Conservation (phyloP, 2,797 vertebrate genomes). For the Sebastes nivosus region DNA sequence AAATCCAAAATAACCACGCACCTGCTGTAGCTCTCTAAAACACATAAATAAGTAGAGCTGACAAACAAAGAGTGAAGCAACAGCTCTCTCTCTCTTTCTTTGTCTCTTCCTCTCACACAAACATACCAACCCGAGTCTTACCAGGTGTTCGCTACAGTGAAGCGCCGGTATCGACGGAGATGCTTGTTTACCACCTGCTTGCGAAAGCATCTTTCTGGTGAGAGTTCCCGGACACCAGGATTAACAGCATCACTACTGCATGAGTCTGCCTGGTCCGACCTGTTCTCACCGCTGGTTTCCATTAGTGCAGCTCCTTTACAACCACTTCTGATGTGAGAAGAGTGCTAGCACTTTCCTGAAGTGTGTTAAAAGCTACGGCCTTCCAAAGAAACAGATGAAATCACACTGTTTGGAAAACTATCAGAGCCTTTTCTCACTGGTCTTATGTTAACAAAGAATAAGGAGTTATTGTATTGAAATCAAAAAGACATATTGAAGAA, state of each 20-base stretch:
- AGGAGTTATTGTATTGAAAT: not conserved
- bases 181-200: conserved; percentile 89
- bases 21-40: not conserved
- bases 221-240: conserved; percentile 73
- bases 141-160: conserved; percentile 91
- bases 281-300: conserved; percentile 21
- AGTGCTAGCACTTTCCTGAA: not conserved
- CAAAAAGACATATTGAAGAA: not conserved
- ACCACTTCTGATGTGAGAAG: not conserved
- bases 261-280: conserved; percentile 39
- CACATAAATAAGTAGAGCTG: not conserved
- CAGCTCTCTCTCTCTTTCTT: not conserved
- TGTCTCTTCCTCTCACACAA: not conserved
- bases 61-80: not conserved
- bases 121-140: conserved; percentile 69
- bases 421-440: not conserved
- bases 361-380: not conserved
- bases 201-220: conserved; percentile 87
- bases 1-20: not conserved
- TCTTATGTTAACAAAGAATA: not conserved
- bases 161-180: conserved; percentile 88
- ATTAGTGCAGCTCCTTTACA: conserved; percentile 1
- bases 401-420: not conserved
- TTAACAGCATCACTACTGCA: conserved; percentile 46
- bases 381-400: not conserved